Percentiles rank a stretch among this genome's conserved stretches.
Evolutionary conservation across 2,888 invertebrate genomes (phyloP).

Genomic region (Pyrrhosoma nymphula): DNA sequence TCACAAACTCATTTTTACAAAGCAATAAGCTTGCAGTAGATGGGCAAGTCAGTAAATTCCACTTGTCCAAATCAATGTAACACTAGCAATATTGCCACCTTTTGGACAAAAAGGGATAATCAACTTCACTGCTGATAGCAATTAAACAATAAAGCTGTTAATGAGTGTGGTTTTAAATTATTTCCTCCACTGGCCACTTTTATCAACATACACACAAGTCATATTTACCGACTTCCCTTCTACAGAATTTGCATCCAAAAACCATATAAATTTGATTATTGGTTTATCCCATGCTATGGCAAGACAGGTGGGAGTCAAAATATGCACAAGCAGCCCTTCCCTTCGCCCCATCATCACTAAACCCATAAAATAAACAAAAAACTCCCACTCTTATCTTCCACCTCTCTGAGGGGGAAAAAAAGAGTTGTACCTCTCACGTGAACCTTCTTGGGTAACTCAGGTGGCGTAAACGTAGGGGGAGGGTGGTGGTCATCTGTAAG

Average conservation of each 20-base stretch:
- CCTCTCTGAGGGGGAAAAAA: conserved; percentile 59
- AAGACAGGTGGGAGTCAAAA: conserved; percentile 56
- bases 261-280: conserved; percentile 40
- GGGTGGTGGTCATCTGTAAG: conserved; percentile 98
- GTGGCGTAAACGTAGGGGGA: conserved; percentile 98
- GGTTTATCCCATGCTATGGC: conserved; percentile 64
- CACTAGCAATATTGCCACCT: neutral
- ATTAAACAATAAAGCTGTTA: neutral
- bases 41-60: conserved; percentile 48
- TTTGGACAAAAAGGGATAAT: neutral
- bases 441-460: conserved; percentile 99
- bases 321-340: conserved; percentile 58
- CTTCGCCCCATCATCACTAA: conserved; percentile 44
- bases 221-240: conserved; percentile 59
- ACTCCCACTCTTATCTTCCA: conserved; percentile 62
- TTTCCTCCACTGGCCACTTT: neutral
- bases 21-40: conserved; percentile 57
- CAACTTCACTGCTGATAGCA: neutral
- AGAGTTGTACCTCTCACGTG: conserved; percentile 91
- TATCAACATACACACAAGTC: neutral
- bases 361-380: conserved; percentile 44
- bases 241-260: conserved; percentile 56
- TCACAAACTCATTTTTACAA: conserved; percentile 62
- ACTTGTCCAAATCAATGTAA: neutral
- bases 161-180: neutral